phyloP scores from a whole-genome alignment of 2,888 invertebrate genomes.

The Hydroisotoma schaefferi region DNA sequence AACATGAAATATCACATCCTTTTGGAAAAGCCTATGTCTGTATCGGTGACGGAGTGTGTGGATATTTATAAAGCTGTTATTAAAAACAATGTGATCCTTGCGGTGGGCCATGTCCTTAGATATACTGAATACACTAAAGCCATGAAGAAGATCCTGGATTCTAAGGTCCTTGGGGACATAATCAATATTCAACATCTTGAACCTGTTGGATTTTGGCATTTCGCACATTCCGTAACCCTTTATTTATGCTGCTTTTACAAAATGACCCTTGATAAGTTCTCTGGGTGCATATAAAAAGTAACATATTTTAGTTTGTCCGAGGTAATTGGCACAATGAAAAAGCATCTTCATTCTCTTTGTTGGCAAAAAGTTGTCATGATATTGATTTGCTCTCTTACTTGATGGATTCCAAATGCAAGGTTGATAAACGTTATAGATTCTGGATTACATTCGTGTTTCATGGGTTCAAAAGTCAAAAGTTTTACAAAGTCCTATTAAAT shows the following conservation, averaged over 20 bases:
- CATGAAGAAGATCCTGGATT: constrained; percentile 52
- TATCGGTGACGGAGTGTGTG: constrained; percentile 52
- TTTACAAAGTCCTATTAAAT: constrained; percentile 2
- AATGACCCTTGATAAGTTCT: not conserved
- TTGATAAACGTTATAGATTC: constrained; percentile 9
- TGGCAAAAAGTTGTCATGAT: constrained; percentile 55
- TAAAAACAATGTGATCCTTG: constrained; percentile 51
- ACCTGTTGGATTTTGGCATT: constrained; percentile 54
- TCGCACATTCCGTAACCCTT: constrained; percentile 52
- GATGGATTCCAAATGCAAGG: constrained; percentile 50
- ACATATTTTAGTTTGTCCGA: constrained; percentile 44
- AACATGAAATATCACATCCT: constrained; percentile 52
- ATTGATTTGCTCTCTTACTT: constrained; percentile 53
- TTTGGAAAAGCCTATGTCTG: constrained; percentile 56
- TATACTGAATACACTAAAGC: constrained; percentile 52
- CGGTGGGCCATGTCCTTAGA: constrained; percentile 54
- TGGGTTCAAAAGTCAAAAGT: constrained; percentile 1
- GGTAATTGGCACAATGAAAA: constrained; percentile 54
- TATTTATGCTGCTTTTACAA: not conserved
- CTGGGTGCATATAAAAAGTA: not conserved
- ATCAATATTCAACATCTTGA: constrained; percentile 54
- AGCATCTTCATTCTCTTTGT: constrained; percentile 52
- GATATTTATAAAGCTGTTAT: constrained; percentile 52
- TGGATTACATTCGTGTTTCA: not conserved
- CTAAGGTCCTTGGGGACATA: constrained; percentile 52